phyloP scores from a whole-genome alignment of 2,888 invertebrate species.

The Conistra vaccinii region DNA sequence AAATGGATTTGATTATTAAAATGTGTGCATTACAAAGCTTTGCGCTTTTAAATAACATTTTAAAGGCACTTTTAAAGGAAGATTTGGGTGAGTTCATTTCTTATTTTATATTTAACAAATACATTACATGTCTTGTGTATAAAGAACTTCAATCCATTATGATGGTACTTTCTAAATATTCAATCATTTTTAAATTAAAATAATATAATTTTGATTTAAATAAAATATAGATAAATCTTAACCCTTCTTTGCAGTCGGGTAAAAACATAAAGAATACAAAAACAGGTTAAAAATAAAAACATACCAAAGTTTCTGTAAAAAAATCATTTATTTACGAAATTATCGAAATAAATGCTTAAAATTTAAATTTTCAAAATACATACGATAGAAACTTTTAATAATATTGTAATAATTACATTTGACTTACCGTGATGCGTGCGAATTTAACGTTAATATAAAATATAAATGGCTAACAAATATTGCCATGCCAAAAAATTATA shows the following conservation, averaged over 20 bases:
- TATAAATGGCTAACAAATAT: conserved; percentile 65
- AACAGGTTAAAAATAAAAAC: conserved; percentile 28
- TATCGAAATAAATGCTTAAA: conserved; percentile 63
- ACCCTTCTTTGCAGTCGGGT: too few relatives aligned
- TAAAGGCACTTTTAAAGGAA: conserved; percentile 41
- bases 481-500: conserved; percentile 62
- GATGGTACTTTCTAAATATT: too few relatives aligned
- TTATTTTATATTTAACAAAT: conserved; percentile 12
- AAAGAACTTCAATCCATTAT: neutral
- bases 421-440: conserved; percentile 52
- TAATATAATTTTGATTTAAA: neutral
- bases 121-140: conserved; percentile 3
- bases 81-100: neutral
- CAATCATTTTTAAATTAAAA: too few relatives aligned
- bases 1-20: neutral
- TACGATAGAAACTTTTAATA: conserved; percentile 37
- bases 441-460: conserved; percentile 52
- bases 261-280: neutral
- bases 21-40: neutral
- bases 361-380: conserved; percentile 45
- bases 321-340: conserved; percentile 62
- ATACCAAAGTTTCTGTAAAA: conserved; percentile 40
- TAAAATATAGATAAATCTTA: neutral
- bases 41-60: neutral
- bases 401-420: conserved; percentile 52